Base-by-base conservation (phyloP, 2,888 invertebrate species). In the Emmelina monodactyla region DNA sequence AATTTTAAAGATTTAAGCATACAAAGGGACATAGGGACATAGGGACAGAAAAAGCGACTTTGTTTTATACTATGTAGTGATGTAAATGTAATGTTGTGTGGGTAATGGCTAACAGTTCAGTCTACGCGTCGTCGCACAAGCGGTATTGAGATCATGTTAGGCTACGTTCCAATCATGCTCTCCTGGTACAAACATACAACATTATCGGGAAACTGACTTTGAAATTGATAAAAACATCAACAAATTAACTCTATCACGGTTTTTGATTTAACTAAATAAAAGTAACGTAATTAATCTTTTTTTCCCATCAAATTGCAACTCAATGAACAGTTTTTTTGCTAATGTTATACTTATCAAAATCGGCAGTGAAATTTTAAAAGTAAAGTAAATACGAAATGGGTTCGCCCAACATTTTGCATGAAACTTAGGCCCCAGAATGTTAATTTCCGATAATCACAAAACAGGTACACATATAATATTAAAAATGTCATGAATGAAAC, bases 401-500 rank as follows among this genome's bases (percentile, higher is more conserved):
- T 10, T 19, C 19, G 5, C 19, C 5, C 5, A n/a, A n/a, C 25
- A 25, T n/a, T 25, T 19, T 25, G n/a, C 25, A 7, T 25, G n/a
- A 25, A 25, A 25, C n/a, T 25, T 25, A 25, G 25, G 25, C 25
- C 25, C 25, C 25, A 62, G 11, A 57, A 58, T 58, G 47, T 51
- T 47, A 42, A 42, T 42, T 45, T 48, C 48, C 37, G 51, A 54
- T 55, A 51, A 51, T 55, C 53, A 51, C 47, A 55, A 59, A 59
- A 70, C 70, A 70, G 70, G 69, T 71, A 72, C 71, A 56, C 59
- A 53, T 53, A 62, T 66, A 67, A 35, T 60, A 59, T 60, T 60
- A 64, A 63, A 57, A 55, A 57, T 66, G 60, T 64, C 62, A 64
- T 63, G 58, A 63, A 58, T 60, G 57, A 53, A 62, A 25, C 11